These are phyloP conservation scores for Drosophila takahashii DNA, from an alignment of 1,140 invertebrate genomes.

Conservation along the genomic window DNA sequence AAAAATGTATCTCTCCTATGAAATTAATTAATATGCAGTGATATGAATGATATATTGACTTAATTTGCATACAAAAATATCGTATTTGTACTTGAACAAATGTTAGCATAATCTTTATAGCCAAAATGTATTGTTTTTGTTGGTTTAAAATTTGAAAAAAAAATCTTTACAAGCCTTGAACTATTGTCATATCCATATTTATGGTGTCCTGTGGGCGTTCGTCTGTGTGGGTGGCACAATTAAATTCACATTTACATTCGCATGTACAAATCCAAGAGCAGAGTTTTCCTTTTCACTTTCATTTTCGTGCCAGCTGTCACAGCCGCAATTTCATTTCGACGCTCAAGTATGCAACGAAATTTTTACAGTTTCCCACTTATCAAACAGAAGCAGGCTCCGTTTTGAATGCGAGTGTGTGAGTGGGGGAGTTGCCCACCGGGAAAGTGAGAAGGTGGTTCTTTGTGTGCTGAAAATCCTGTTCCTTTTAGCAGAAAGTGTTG, in stretches of 20 bases:
- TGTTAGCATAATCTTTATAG: not conserved
- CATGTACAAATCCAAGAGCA: constrained; percentile 3
- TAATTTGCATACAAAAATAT: not conserved
- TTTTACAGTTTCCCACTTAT: constrained; percentile 64
- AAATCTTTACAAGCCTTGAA: not conserved
- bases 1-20: not conserved
- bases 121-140: not conserved
- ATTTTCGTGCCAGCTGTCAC: constrained; percentile 43
- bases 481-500: no score
- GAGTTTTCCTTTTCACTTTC: constrained; percentile 18
- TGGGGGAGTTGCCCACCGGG: constrained; percentile 8
- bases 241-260: constrained; percentile 69
- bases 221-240: constrained; percentile 51
- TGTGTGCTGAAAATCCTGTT: no score
- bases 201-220: not conserved
- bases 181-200: constrained; percentile 1
- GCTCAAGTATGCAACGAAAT: constrained; percentile 77
- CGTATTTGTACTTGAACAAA: not conserved
- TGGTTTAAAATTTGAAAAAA: not conserved
- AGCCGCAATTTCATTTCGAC: constrained; percentile 56
- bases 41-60: not conserved
- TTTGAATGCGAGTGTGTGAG: constrained; percentile 12
- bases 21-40: not conserved
- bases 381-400: constrained; percentile 54
- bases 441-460: no score